phyloP scores from a whole-genome alignment of 2,797 vertebrate genomes.

The Phataginus tetradactyla region DNA sequence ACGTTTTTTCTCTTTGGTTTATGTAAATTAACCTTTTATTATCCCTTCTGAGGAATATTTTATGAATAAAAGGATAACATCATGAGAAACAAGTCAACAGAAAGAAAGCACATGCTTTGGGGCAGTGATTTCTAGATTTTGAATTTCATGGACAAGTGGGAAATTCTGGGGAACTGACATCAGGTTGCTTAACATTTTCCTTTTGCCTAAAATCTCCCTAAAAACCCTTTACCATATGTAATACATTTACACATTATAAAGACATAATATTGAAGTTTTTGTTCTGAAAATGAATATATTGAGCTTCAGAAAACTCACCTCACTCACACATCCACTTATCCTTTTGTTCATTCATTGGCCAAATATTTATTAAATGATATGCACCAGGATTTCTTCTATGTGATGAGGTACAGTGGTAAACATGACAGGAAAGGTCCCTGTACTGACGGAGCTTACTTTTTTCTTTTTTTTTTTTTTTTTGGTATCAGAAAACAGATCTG shows the following conservation, averaged over 20 bases:
- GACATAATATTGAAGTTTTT: neutral
- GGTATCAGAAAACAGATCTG: neutral
- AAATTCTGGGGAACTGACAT: neutral
- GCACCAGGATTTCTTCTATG: neutral
- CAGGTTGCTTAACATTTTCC: neutral
- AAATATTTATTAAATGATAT: neutral
- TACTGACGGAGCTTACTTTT: neutral
- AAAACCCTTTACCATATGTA: neutral
- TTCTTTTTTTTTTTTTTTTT: neutral
- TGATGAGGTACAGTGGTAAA: neutral
- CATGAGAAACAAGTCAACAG: slow-evolving; percentile 8
- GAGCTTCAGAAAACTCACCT: neutral
- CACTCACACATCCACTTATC: neutral
- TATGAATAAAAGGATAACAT: neutral
- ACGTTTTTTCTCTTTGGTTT: slow-evolving; percentile 22
- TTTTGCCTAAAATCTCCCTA: neutral
- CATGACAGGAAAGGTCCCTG: neutral
- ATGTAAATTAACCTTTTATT: neutral
- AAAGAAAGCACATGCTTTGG: slow-evolving; percentile 10
- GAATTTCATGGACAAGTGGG: slow-evolving; percentile 7
- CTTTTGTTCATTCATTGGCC: neutral
- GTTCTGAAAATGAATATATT: slow-evolving; percentile 46
- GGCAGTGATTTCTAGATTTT: slow-evolving; percentile 22
- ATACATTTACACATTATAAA: neutral
- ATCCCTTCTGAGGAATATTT: neutral